A percentile compares a stretch with the other conserved stretches of the same genome.
phyloP scores from a whole-genome alignment of 2,888 invertebrate genomes.

The Cylindroiulus punctatus region DNA sequence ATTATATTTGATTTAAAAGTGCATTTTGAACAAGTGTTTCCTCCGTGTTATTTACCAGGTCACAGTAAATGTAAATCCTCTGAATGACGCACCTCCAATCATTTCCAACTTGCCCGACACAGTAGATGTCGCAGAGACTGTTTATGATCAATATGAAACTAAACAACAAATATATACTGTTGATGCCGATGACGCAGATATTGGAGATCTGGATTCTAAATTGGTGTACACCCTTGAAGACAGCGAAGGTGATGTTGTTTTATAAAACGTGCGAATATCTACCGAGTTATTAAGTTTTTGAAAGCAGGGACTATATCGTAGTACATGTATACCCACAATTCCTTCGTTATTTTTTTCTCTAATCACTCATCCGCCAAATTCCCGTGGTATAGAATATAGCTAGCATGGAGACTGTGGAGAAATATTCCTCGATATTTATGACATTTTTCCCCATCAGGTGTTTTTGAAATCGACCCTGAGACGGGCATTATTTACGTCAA shows the following conservation, averaged over 20 bases:
- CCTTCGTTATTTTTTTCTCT: no score
- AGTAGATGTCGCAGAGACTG: not conserved
- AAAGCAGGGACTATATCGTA: no score
- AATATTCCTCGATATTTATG: no score
- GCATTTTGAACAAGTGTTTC: no score
- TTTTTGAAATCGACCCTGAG: not conserved
- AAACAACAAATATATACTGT: not conserved
- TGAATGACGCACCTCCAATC: not conserved
- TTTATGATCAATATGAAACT: not conserved
- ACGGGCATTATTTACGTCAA: not conserved
- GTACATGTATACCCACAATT: no score
- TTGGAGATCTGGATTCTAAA: not conserved
- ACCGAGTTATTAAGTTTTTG: no score
- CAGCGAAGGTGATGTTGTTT: not conserved
- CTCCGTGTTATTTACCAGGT: not conserved
- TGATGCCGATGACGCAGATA: not conserved
- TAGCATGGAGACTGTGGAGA: no score
- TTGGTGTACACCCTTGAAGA: not conserved
- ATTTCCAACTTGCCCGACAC: not conserved
- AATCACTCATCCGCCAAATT: no score
- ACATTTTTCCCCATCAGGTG: not conserved
- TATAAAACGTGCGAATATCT: no score
- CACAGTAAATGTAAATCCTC: not conserved
- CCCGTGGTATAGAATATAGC: no score
- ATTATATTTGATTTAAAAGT: not conserved